phyloP scores from a whole-genome alignment of 2,113 vertebrate genomes.

The Calypte anna region DNA sequence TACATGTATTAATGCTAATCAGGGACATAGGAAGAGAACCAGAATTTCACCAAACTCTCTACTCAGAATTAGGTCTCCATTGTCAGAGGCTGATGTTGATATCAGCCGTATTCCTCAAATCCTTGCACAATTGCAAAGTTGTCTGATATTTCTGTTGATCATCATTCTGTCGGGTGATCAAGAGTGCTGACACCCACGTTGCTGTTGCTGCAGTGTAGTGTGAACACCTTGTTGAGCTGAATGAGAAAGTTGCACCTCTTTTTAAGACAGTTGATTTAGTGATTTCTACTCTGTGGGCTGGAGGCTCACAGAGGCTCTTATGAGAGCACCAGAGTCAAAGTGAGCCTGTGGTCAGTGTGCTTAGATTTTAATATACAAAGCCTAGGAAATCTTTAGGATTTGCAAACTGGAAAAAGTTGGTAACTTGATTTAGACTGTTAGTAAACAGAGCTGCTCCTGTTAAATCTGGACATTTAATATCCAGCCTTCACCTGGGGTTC shows the following conservation, averaged over 20 bases:
- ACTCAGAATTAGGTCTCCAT: neutral
- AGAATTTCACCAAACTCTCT: neutral
- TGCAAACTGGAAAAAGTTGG: neutral
- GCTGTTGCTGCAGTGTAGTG: neutral
- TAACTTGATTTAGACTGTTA: neutral
- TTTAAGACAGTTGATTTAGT: slow-evolving; percentile 15
- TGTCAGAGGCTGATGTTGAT: neutral
- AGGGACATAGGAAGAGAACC: neutral
- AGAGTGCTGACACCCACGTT: neutral
- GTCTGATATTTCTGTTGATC: neutral
- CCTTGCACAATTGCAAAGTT: neutral
- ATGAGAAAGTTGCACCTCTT: slow-evolving; percentile 13
- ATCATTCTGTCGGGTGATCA: neutral
- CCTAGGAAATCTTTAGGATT: neutral
- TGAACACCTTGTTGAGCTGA: slow-evolving; percentile 27
- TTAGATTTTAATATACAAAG: neutral
- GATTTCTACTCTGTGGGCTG: neutral
- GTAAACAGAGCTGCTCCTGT: neutral
- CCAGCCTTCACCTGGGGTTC: neutral
- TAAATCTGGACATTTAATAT: neutral
- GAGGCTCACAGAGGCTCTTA: neutral
- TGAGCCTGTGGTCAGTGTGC: neutral
- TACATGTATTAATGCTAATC: slow-evolving; percentile 4
- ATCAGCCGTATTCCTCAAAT: neutral
- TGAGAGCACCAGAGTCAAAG: neutral